These are phyloP conservation scores for Odontophorus gujanensis DNA, from an alignment of 2,113 vertebrate genomes.

Conservation along the genomic window DNA sequence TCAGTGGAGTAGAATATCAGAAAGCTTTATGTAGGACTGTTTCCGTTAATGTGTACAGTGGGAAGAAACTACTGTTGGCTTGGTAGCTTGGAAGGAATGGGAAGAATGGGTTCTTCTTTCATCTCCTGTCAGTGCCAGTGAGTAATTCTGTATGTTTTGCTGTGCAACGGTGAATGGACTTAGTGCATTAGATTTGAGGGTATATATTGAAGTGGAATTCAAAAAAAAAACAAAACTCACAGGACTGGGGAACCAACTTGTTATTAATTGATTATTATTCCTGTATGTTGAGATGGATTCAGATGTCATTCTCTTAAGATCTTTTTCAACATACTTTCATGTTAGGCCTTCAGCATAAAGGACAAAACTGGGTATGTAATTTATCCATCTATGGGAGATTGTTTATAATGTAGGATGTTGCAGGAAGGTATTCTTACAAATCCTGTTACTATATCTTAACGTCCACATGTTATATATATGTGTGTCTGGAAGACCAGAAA, in stretches of 20 bases:
- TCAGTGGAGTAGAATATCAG: neutral
- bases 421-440: neutral
- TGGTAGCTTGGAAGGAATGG: neutral
- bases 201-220: neutral
- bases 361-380: neutral
- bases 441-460: neutral
- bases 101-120: neutral
- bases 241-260: neutral
- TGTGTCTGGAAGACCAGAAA: neutral
- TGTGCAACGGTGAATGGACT: neutral
- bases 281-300: neutral
- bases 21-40: neutral
- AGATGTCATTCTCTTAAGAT: neutral
- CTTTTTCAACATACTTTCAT: neutral
- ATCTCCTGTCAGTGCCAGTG: neutral
- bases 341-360: neutral
- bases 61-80: neutral
- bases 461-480: neutral
- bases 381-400: fast-evolving
- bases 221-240: neutral
- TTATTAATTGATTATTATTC: neutral
- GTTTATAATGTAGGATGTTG: neutral
- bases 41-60: neutral
- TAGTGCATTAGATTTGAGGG: neutral
- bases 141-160: neutral